Evolutionary conservation across 2,797 vertebrate genomes (phyloP), one percentile per base, ranked within the genome.

Genomic region (Syngnathus acus): DNA sequence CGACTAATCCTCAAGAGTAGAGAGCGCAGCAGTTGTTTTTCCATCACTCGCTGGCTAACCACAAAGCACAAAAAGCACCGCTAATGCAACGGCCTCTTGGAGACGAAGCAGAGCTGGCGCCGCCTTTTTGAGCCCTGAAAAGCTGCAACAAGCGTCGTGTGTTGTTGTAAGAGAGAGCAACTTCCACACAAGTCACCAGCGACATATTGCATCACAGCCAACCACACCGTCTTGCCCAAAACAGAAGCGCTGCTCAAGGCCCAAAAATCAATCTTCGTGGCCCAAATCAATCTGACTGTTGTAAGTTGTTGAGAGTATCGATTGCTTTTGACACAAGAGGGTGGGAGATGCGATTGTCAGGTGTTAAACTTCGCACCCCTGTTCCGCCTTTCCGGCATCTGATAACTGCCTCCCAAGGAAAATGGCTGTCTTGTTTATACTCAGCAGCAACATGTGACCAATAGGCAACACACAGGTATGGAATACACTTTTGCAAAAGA

Each of bases 1-100:
- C 72, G 50, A 57, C 72, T 61, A 21, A 69, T 72, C 67, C 53
- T 80, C 64, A 68, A 14, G 60, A 78, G 63, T 16, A 21, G 74
- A 53, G 50, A 21, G 19, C 9, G 50, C 50, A 21, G 50, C 9
- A 9, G 50, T 21, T n/a, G 19, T 55, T 13, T 23, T 8, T 5
- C 10, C 50, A 55, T 21, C 11, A 43, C 39, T 64, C 40, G 68
- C 62, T 55, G 53, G 69, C 70, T 75, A 45, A 69, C 77, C 48
- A 6, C 61, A 62, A 47, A 11, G 37, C 37, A 39, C 19, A n/a
- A 39, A 32, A 32, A 59, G 16, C 16, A 10, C 55, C 26, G 6
- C 55, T 6, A 58, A 32, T 17, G 55, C 55, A 39, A 59, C 57
- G 37, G 38, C 57, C 32, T 59, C 32, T 9, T 19, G 1, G 21